phyloP scores from a whole-genome alignment of 2,113 vertebrate genomes.

The Xiphophorus couchianus region DNA sequence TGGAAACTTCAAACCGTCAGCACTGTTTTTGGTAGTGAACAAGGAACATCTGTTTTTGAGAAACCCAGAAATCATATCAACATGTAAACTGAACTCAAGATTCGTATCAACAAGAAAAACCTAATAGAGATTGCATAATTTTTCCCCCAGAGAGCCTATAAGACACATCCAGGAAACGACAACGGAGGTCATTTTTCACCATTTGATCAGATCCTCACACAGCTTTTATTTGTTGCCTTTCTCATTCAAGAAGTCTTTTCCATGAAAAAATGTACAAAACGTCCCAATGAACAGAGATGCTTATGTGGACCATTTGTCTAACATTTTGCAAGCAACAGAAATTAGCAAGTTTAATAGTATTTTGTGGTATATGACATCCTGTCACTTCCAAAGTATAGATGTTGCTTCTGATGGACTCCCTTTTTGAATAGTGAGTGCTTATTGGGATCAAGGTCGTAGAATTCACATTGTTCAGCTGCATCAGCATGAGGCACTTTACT shows the following conservation, averaged over 20 bases:
- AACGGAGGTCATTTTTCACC: not conserved
- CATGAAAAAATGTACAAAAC: no score
- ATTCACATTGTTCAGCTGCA: no score
- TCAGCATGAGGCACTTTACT: no score
- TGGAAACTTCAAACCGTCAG: constrained; percentile 14
- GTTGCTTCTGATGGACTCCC: no score
- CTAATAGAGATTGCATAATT: not conserved
- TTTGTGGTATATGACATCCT: no score
- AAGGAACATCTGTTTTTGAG: constrained; percentile 25
- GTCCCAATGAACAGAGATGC: not conserved
- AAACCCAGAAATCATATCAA: not conserved
- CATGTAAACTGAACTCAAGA: not conserved
- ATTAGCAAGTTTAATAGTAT: not conserved
- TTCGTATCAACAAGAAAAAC: not conserved
- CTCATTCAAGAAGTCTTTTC: not conserved
- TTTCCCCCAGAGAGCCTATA: not conserved
- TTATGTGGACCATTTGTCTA: not conserved
- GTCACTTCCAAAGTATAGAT: no score
- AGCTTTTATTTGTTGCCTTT: not conserved
- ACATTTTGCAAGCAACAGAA: not conserved
- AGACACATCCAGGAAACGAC: not conserved
- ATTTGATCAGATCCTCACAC: not conserved
- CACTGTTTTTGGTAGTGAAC: constrained; percentile 13
- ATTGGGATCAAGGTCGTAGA: no score
- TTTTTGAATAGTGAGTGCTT: no score